Evolutionary conservation across 2,888 invertebrate species (phyloP).

Genomic region (Chymomyza amoena): DNA sequence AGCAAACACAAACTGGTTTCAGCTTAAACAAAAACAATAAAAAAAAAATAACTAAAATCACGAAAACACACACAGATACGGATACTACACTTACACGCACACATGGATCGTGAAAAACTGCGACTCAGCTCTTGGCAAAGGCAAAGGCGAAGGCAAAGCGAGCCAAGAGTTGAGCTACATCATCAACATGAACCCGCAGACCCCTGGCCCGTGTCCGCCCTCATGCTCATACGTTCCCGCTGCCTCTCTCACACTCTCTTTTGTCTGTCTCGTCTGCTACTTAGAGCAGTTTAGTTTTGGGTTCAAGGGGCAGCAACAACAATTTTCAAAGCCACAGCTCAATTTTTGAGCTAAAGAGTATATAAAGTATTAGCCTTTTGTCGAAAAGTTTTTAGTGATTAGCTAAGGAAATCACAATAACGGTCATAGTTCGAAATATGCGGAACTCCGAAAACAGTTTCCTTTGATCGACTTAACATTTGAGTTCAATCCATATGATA

Average conservation of each 20-base stretch:
- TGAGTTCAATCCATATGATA: too few species aligned
- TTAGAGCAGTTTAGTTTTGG: background rate
- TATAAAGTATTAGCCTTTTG: too few species aligned
- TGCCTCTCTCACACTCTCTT: background rate
- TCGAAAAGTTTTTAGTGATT: too few species aligned
- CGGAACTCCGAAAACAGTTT: too few species aligned
- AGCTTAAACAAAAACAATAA: slow-evolving; percentile 66
- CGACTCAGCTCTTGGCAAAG: slow-evolving; percentile 18
- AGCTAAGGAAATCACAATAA: too few species aligned
- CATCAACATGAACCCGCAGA: background rate
- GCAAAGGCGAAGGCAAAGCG: background rate
- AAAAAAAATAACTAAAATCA: slow-evolving; percentile 1
- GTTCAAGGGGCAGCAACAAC: slow-evolving; percentile 29
- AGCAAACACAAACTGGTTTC: slow-evolving; percentile 24
- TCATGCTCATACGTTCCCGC: too few species aligned
- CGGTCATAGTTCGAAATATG: too few species aligned
- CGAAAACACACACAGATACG: slow-evolving; percentile 22
- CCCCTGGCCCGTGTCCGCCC: too few species aligned
- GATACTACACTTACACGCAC: slow-evolving; percentile 13
- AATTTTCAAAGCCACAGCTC: slow-evolving; percentile 22
- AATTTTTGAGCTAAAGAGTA: slow-evolving; percentile 16
- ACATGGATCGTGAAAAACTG: slow-evolving; percentile 64
- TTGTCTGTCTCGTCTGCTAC: background rate
- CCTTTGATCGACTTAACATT: too few species aligned
- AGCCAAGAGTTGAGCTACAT: background rate